phyloP scores from a whole-genome alignment of 2,888 invertebrate genomes.

The Pseudococcus longispinus region DNA sequence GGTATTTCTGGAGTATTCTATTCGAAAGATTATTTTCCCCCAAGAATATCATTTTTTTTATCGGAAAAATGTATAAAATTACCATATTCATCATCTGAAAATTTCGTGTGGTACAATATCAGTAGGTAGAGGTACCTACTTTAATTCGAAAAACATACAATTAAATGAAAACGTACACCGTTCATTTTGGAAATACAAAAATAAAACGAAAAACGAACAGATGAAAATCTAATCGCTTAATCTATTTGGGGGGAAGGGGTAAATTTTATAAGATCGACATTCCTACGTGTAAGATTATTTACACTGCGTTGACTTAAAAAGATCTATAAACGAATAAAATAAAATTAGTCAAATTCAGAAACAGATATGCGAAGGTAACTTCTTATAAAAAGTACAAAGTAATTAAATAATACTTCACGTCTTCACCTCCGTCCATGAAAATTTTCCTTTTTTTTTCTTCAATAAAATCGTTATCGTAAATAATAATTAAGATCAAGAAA shows the following conservation, averaged over 20 bases:
- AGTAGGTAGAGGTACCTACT: background rate
- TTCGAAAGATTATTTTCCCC: too few species aligned
- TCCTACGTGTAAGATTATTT: background rate
- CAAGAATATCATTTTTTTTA: background rate
- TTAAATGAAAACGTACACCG: background rate
- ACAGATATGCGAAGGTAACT: slow-evolving; percentile 52
- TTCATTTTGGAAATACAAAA: background rate
- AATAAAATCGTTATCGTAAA: background rate
- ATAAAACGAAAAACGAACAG: background rate
- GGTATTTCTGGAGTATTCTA: too few species aligned
- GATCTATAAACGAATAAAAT: slow-evolving; percentile 1
- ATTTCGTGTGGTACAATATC: background rate
- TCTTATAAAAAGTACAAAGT: slow-evolving; percentile 23
- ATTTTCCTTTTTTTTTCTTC: background rate
- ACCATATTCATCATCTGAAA: background rate
- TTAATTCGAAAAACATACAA: background rate
- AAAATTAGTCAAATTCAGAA: slow-evolving; percentile 33
- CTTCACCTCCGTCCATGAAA: background rate
- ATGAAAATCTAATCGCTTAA: background rate
- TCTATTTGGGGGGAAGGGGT: background rate
- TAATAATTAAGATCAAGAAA: background rate
- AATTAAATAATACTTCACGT: background rate
- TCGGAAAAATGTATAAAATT: background rate
- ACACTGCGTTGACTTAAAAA: background rate
- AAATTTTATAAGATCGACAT: background rate